Conservation (phyloP, 2,797 vertebrate species). For the Corythornis leucogaster region DNA sequence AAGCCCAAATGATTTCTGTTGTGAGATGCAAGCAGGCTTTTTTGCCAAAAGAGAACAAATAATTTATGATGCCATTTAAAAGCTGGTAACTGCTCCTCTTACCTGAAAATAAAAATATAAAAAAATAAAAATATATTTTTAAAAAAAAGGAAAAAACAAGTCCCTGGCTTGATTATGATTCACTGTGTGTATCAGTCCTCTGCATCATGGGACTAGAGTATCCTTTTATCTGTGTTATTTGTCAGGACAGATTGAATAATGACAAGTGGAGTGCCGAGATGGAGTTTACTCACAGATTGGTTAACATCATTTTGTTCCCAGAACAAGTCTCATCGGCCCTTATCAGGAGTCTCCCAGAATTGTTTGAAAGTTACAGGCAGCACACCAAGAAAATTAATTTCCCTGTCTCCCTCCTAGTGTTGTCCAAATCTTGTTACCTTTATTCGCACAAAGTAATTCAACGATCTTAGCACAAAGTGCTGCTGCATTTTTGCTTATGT, state of each 20-base stretch:
- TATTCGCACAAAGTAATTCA: not conserved
- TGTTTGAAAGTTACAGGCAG: constrained; percentile 49
- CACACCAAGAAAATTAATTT: constrained; percentile 48
- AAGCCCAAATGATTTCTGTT: not conserved
- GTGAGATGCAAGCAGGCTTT: not conserved
- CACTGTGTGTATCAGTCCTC: not conserved
- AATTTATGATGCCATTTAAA: constrained; percentile 29
- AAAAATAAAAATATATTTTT: not conserved
- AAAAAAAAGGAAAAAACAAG: not conserved
- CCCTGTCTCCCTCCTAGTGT: constrained; percentile 7
- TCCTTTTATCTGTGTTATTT: constrained; percentile 50
- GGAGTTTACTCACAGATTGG: constrained; percentile 57
- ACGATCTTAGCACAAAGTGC: not conserved
- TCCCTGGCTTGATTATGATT: constrained; percentile 37
- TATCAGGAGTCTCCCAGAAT: constrained; percentile 49
- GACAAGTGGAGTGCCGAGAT: constrained; percentile 18
- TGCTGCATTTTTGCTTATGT: constrained; percentile 7
- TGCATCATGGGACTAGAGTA: constrained; percentile 8
- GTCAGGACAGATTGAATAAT: constrained; percentile 43
- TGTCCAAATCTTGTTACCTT: constrained; percentile 35
- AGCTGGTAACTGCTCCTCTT: constrained; percentile 19
- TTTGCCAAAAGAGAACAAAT: constrained; percentile 28
- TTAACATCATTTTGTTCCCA: constrained; percentile 50
- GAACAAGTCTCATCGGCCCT: constrained; percentile 39
- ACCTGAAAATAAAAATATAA: not conserved